phyloP scores from a whole-genome alignment of 2,888 invertebrate genomes.

The Eupeodes luniger region DNA sequence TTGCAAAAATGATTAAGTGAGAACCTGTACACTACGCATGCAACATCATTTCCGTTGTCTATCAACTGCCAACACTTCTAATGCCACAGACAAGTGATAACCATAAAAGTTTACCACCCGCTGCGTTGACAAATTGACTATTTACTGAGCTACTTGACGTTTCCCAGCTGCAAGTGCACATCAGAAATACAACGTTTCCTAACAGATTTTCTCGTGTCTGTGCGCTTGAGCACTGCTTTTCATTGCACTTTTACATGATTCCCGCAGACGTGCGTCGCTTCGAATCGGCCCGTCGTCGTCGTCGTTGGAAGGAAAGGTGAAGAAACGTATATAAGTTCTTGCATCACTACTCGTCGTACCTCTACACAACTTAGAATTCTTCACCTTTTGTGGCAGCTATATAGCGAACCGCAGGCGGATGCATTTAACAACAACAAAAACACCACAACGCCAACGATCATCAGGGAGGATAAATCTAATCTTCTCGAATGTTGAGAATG shows the following conservation, averaged over 20 bases:
- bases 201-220: background rate
- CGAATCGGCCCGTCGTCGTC: background rate
- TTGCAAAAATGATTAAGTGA: constrained; percentile 29
- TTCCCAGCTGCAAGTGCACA: constrained; percentile 48
- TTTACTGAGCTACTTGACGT: constrained; percentile 66
- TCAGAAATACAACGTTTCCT: background rate
- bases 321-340: constrained; percentile 58
- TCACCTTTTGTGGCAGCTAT: constrained; percentile 23
- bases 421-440: constrained; percentile 24
- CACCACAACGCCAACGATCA: constrained; percentile 1
- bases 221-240: constrained; percentile 26
- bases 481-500: constrained; percentile 57
- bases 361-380: constrained; percentile 1
- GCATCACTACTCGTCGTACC: background rate
- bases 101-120: constrained; percentile 74
- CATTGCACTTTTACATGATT: constrained; percentile 21
- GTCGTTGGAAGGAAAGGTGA: constrained; percentile 35
- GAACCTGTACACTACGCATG: background rate
- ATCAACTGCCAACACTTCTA: constrained; percentile 74
- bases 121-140: constrained; percentile 74
- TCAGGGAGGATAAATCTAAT: constrained; percentile 59
- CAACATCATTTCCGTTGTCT: constrained; percentile 59
- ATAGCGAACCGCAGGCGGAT: constrained; percentile 14
- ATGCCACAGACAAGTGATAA: constrained; percentile 65
- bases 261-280: background rate